phyloP scores from a whole-genome alignment of 1,140 invertebrate species.

The Caenorhabditis latens region DNA sequence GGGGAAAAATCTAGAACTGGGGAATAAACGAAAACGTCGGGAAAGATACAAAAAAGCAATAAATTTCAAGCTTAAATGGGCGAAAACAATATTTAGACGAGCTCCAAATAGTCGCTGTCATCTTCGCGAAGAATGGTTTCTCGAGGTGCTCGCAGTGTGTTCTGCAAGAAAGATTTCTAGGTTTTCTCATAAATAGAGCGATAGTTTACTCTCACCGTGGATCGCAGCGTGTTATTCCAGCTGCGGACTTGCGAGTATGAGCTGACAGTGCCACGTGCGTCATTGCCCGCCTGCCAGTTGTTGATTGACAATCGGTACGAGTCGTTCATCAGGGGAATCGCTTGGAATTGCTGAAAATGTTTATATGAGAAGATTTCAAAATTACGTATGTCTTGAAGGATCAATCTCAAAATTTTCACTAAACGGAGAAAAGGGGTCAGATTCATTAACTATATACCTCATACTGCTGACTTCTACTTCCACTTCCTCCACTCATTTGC shows the following conservation, averaged over 20 bases:
- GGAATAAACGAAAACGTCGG: too few relatives aligned
- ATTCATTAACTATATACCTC: neutral
- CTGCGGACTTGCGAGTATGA: neutral
- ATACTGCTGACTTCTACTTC: neutral
- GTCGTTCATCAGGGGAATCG: neutral
- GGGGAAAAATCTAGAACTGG: too few relatives aligned
- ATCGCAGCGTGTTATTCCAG: constrained; percentile 14
- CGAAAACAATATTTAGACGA: neutral
- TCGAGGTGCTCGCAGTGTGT: neutral
- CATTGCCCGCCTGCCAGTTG: neutral
- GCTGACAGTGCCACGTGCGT: constrained; percentile 32
- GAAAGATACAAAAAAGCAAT: neutral
- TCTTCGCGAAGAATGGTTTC: neutral
- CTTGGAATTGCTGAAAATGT: neutral
- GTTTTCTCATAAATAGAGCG: neutral
- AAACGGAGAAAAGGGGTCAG: too few relatives aligned
- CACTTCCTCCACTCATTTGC: neutral
- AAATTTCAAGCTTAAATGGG: neutral
- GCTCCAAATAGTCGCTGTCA: constrained; percentile 29
- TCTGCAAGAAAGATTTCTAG: neutral
- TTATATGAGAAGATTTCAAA: too few relatives aligned
- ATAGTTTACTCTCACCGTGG: neutral
- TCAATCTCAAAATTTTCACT: too few relatives aligned
- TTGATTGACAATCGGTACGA: neutral
- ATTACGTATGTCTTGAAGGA: too few relatives aligned